Percentiles rank a stretch among this genome's conserved stretches.
phyloP scores from a whole-genome alignment of 2,888 invertebrate genomes.

The Eilema sororculum region DNA sequence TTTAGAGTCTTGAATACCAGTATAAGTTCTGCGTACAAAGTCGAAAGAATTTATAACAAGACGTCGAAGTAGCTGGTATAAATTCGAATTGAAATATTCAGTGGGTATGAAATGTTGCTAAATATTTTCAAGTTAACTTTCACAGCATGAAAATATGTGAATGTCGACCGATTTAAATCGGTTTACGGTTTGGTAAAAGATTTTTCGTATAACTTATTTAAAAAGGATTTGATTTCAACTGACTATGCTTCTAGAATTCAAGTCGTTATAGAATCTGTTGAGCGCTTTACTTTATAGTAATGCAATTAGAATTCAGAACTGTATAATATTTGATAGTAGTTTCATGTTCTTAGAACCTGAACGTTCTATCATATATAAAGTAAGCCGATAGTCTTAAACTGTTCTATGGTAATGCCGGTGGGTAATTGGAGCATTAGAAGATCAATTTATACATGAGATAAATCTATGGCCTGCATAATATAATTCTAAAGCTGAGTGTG shows the following conservation, averaged over 20 bases:
- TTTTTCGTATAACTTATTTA: slow-evolving; percentile 25
- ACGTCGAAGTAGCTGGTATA: slow-evolving; percentile 52
- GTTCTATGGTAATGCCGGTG: no score
- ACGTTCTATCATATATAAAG: neutral
- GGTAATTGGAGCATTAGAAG: neutral
- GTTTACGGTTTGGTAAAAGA: slow-evolving; percentile 20
- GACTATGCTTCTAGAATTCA: neutral
- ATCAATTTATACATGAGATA: neutral
- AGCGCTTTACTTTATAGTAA: neutral
- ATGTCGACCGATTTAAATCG: slow-evolving; percentile 37
- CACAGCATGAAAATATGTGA: slow-evolving; percentile 35
- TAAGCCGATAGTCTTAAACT: neutral
- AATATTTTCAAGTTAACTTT: slow-evolving; percentile 54
- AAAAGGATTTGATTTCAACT: neutral
- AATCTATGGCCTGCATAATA: neutral
- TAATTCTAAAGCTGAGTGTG: no score
- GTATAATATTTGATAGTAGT: neutral
- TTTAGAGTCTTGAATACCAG: neutral
- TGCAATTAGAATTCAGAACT: neutral
- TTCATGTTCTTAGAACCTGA: neutral
- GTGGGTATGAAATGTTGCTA: slow-evolving; percentile 41
- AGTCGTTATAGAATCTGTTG: neutral
- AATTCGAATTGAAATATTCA: slow-evolving; percentile 54
- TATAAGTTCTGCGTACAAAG: slow-evolving; percentile 21
- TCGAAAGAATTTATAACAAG: slow-evolving; percentile 51